Conservation (phyloP, 2,888 invertebrate species). For the Acronicta psi region DNA sequence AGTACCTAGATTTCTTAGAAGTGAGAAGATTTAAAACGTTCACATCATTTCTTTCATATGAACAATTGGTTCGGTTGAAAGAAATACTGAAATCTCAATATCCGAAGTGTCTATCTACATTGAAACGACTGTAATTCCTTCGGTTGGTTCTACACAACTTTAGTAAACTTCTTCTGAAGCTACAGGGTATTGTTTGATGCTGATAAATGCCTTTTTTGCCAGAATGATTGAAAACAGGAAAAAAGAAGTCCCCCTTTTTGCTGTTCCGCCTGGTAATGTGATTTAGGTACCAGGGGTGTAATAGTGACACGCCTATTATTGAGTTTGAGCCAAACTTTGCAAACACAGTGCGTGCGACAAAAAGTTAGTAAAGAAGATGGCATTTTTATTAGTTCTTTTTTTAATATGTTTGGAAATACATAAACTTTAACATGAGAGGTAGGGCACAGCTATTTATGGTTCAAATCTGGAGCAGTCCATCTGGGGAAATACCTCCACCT, state of each 20-base stretch:
- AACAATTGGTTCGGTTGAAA: background rate
- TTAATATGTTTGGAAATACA: conserved; percentile 14
- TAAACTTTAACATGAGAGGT: conserved; percentile 12
- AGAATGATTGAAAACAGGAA: conserved; percentile 24
- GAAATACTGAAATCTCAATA: conserved; percentile 9
- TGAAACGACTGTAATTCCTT: background rate
- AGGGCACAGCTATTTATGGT: too few species aligned
- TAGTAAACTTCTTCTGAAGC: conserved; percentile 2
- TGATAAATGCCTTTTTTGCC: conserved; percentile 38
- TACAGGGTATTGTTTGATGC: conserved; percentile 27
- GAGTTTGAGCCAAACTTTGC: conserved; percentile 45
- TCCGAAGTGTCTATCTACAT: background rate
- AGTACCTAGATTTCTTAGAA: background rate
- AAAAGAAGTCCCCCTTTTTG: conserved; percentile 29
- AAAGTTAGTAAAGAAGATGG: conserved; percentile 13
- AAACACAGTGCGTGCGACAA: conserved; percentile 44
- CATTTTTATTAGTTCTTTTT: conserved; percentile 27
- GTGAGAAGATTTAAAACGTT: too few species aligned
- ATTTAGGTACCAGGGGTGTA: conserved; percentile 49
- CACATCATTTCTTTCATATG: background rate
- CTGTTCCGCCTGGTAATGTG: conserved; percentile 46
- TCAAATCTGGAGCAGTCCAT: too few species aligned
- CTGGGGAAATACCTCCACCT: too few species aligned
- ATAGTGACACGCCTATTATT: conserved; percentile 49
- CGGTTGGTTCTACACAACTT: background rate